Evolutionary conservation across 2,113 vertebrate genomes (phyloP), one percentile per base, ranked within the genome.

Genomic region (Physeter macrocephalus): DNA sequence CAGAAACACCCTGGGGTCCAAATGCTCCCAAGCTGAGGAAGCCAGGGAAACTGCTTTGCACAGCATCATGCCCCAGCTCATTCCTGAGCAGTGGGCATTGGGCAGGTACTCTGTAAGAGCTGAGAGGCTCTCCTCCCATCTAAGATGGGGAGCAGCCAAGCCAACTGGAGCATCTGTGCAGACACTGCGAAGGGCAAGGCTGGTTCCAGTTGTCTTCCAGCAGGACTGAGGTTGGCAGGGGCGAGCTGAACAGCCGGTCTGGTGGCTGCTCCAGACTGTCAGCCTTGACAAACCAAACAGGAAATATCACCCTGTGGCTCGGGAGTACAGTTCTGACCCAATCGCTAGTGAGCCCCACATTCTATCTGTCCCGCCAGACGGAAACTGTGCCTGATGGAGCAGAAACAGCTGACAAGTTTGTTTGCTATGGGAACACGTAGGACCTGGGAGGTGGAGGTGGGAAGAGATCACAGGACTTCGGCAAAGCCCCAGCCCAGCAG

Each of bases 241-340:
- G 6, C 0, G 0, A 52, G 12, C 18, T 27, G 49, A 93, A 25
- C 59, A 67, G 61, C 23, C 6, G n/a, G n/a, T n/a, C 29, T 12
- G 18, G 14, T 57, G 25, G 46, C 64, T 82, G 57, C 27, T 85
- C 39, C 27, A 81, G 31, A 46, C 10, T 31, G 31, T 57, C n/a
- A 72, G n/a, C 34, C 49, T 88, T 6, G 2, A 8, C 3, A 0
- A 4, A 61, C 12, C 74, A 83, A 52, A 41, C 4, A 75, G 85
- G 29, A 80, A 94, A 59, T 52, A 49, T 4, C 25, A 25, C 27
- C 46, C 3, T 3, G 14, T 91, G 34, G 39, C 46, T 77, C 18
- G 0, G 0, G 77, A 90, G 17, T 6, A 21, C 41, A 23, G 46
- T n/a, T 94, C 71, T 67, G 3, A 82, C 23, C 27, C 23, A 74